A percentile compares a stretch with the other conserved stretches of the same genome.
Evolutionary conservation across 2,888 invertebrate genomes (phyloP).

Genomic region (Ectropis crepuscularia): DNA sequence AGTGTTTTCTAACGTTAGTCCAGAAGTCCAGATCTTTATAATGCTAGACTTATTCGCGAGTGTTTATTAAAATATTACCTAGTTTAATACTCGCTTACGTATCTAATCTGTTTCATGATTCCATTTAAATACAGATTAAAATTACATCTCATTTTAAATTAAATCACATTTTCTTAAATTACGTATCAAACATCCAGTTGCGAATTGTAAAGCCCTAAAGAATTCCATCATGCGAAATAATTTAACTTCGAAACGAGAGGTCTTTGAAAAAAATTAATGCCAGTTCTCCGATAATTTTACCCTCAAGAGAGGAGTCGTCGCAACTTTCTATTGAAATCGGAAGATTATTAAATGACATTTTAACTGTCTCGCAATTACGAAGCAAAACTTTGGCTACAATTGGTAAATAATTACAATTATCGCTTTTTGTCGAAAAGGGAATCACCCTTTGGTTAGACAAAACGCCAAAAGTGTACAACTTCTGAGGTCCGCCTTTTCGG

Average conservation of each 20-base stretch:
- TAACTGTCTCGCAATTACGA: slow-evolving; percentile 75
- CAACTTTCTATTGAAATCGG: slow-evolving; percentile 65
- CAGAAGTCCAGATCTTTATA: too few species aligned
- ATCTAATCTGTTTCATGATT: slow-evolving; percentile 4
- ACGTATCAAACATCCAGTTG: slow-evolving; percentile 62
- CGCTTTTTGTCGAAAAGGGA: slow-evolving; percentile 48
- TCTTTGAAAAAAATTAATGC: slow-evolving; percentile 68
- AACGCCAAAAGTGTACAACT: slow-evolving; percentile 79
- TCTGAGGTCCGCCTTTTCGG: slow-evolving; percentile 68
- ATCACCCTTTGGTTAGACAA: slow-evolving; percentile 76
- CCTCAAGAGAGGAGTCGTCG: slow-evolving; percentile 59
- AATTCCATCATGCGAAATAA: slow-evolving; percentile 73
- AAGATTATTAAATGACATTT: slow-evolving; percentile 77
- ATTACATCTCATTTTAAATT: slow-evolving; percentile 14
- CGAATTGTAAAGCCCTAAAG: slow-evolving; percentile 69
- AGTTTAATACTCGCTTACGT: too few species aligned
- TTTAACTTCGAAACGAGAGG: slow-evolving; percentile 72
- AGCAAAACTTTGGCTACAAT: slow-evolving; percentile 77
- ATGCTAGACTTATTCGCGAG: too few species aligned
- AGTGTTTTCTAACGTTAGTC: too few species aligned
- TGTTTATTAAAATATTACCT: too few species aligned
- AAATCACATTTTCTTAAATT: slow-evolving; percentile 48
- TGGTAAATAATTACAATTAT: slow-evolving; percentile 84
- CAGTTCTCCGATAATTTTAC: slow-evolving; percentile 61
- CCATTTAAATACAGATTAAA: slow-evolving; percentile 15